A percentile compares a stretch with the other conserved stretches of the same genome.
These are phyloP conservation scores for Collichthys lucidus DNA, from an alignment of 2,113 vertebrate species.

Conservation along the genomic window DNA sequence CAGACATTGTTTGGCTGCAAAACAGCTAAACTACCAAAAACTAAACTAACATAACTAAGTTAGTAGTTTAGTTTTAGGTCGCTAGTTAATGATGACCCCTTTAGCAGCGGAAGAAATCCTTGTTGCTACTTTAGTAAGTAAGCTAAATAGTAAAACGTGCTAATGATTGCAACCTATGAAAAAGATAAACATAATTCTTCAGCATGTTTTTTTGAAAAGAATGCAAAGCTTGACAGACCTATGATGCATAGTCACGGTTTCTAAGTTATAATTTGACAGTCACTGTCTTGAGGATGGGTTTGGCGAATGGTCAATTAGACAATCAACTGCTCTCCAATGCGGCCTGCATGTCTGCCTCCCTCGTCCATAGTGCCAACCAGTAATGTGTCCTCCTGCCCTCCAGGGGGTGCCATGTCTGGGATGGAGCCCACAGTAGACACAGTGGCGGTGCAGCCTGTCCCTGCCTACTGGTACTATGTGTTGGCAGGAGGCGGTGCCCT, in stretches of 20 bases:
- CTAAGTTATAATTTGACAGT: background rate
- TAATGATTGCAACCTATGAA: background rate
- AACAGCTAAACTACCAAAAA: too few relatives aligned
- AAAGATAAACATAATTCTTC: background rate
- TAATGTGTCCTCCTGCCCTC: constrained; percentile 83
- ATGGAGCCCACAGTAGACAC: constrained; percentile 99
- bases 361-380: constrained; percentile 74
- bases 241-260: background rate
- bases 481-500: constrained; percentile 95
- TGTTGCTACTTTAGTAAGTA: background rate
- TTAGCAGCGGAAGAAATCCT: background rate
- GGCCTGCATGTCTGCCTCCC: constrained; percentile 91
- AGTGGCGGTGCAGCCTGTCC: constrained; percentile 95
- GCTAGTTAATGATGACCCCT: background rate
- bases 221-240: constrained; percentile 60
- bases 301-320: constrained; percentile 16
- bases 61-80: background rate
- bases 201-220: background rate
- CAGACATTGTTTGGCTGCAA: too few relatives aligned
- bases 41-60: background rate
- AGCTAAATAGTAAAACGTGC: background rate
- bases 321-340: constrained; percentile 31
- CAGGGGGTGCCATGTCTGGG: constrained; percentile 95
- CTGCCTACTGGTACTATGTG: constrained; percentile 99
- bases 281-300: background rate